Conservation (phyloP, 2,888 invertebrate species). For the Drosophila subquinaria region DNA sequence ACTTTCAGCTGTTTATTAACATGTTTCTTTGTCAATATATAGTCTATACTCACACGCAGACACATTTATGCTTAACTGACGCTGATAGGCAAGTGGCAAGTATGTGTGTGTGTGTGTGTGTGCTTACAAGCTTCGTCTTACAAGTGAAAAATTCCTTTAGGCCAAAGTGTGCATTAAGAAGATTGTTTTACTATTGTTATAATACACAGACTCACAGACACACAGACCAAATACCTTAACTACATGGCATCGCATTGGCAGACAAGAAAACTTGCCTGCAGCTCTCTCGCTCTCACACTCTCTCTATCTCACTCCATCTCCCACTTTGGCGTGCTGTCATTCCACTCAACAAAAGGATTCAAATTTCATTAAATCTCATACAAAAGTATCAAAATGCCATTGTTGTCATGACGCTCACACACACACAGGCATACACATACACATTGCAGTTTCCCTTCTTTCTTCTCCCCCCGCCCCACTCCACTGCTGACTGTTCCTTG, state of each 20-base stretch:
- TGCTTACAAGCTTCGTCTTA: constrained; percentile 65
- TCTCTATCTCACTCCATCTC: constrained; percentile 12
- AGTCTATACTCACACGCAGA: constrained; percentile 13
- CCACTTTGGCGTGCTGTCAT: constrained; percentile 58
- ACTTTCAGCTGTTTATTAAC: constrained; percentile 81
- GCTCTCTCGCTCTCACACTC: constrained; percentile 34
- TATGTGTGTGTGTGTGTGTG: constrained; percentile 22
- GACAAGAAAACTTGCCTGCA: constrained; percentile 63
- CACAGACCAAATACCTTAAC: constrained; percentile 64
- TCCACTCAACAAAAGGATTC: constrained; percentile 80
- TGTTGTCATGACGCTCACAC: constrained; percentile 67
- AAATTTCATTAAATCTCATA: constrained; percentile 82
- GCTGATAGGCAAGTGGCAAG: constrained; percentile 49
- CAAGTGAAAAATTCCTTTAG: constrained; percentile 81
- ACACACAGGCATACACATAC: constrained; percentile 21
- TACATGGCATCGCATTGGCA: constrained; percentile 66
- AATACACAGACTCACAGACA: constrained; percentile 53
- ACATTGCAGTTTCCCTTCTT: constrained; percentile 42
- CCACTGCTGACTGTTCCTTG: constrained; percentile 33
- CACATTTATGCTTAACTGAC: constrained; percentile 55
- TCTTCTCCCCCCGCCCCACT: background rate
- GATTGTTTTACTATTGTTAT: constrained; percentile 82
- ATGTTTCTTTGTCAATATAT: constrained; percentile 76
- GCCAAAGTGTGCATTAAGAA: constrained; percentile 82
- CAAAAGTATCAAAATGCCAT: constrained; percentile 81